phyloP scores from a whole-genome alignment of 1,140 invertebrate genomes.

The Gonatopus flavifemur region DNA sequence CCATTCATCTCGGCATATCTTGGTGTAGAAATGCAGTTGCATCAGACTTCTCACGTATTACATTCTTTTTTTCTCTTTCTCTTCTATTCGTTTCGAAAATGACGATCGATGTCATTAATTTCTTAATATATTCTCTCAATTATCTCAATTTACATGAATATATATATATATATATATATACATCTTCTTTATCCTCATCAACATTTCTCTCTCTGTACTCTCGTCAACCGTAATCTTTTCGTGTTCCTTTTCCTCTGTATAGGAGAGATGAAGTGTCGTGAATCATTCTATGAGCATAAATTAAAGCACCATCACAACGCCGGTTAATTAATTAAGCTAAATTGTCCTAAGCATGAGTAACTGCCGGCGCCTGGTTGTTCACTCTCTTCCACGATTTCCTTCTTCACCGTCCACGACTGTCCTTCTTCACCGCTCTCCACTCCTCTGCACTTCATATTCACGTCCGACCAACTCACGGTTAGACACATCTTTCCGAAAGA shows the following conservation, averaged over 20 bases:
- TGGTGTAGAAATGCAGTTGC: no score
- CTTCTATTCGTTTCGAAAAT: not conserved
- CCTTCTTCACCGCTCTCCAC: not conserved
- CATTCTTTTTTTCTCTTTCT: no score
- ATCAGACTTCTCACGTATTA: no score
- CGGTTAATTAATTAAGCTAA: constrained; percentile 56
- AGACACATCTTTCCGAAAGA: no score
- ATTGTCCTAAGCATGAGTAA: constrained; percentile 55
- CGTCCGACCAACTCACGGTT: not conserved
- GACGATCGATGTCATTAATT: no score
- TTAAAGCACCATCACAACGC: constrained; percentile 48
- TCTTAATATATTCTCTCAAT: not conserved
- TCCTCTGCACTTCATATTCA: not conserved
- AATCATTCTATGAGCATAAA: constrained; percentile 55
- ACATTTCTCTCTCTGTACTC: no score
- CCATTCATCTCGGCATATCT: no score
- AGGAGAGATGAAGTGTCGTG: constrained; percentile 38
- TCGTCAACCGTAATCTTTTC: no score
- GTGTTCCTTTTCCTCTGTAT: no score
- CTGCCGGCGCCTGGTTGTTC: constrained; percentile 36
- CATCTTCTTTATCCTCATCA: no score
- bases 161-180: not conserved
- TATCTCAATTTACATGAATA: not conserved
- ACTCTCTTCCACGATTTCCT: constrained; percentile 16
- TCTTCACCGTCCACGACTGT: not conserved